These are phyloP conservation scores for Scaptomyza tumidula DNA, from an alignment of 2,888 invertebrate genomes.

Conservation along the genomic window DNA sequence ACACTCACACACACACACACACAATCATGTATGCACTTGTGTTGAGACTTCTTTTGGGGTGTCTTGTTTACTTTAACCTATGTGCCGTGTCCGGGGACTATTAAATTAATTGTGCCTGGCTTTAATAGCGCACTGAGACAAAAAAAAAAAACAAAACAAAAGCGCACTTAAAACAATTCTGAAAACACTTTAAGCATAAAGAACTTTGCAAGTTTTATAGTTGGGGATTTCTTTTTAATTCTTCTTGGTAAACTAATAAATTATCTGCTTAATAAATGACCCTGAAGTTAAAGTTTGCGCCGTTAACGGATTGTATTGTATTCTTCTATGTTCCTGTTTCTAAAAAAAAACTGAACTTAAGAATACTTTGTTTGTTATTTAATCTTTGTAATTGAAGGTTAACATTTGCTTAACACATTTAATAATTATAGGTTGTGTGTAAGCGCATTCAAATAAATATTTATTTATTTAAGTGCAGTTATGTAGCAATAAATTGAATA, in stretches of 20 bases:
- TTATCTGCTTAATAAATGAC: conserved; percentile 31
- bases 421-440: not conserved
- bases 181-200: conserved; percentile 30
- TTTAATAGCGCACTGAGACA: conserved; percentile 50
- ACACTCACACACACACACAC: not conserved
- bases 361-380: too few species aligned
- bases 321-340: not conserved
- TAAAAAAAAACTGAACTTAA: not conserved
- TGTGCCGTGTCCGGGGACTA: conserved; percentile 60
- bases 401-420: not conserved
- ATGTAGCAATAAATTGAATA: too few species aligned
- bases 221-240: not conserved
- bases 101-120: conserved; percentile 70
- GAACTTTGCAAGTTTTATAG: conserved; percentile 34
- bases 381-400: too few species aligned
- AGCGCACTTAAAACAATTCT: conserved; percentile 21
- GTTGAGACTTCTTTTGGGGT: conserved; percentile 13
- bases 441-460: too few species aligned
- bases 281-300: conserved; percentile 29
- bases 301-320: conserved; percentile 25
- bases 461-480: too few species aligned
- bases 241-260: conserved; percentile 15
- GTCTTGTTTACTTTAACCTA: conserved; percentile 50
- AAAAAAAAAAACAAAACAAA: too few species aligned
- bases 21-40: not conserved